These are phyloP conservation scores for Amphimedon queenslandica DNA, from an alignment of 37 sponge, comb jelly and placozoan genomes.

Conservation along the genomic window DNA sequence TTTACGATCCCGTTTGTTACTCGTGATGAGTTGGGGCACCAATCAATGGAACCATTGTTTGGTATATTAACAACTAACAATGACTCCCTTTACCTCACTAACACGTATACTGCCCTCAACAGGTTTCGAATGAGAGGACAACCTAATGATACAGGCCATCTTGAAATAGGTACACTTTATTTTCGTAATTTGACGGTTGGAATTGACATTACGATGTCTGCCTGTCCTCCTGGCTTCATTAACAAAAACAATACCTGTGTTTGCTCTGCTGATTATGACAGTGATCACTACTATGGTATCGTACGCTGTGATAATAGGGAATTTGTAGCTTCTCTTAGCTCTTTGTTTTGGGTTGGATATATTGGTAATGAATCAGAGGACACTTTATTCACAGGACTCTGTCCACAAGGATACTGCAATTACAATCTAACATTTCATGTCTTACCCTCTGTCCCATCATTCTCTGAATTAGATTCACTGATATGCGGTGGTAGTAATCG, in stretches of 20 bases:
- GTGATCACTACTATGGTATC: constrained; percentile 4
- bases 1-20: neutral
- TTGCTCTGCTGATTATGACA: constrained; percentile 12
- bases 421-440: neutral
- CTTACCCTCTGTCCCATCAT: neutral
- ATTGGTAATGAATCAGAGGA: neutral
- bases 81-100: neutral
- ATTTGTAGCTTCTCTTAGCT: neutral
- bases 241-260: neutral
- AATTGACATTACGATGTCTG: neutral
- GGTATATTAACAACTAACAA: neutral
- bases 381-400: neutral
- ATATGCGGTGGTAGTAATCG: constrained; percentile 24
- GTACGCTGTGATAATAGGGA: neutral
- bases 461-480: neutral
- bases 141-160: neutral
- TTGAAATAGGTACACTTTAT: neutral
- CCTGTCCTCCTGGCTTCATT: constrained; percentile 33
- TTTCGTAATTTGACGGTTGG: neutral
- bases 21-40: neutral
- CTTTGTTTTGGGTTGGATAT: constrained; percentile 46
- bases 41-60: neutral
- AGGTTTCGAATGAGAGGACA: neutral
- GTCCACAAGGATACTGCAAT: neutral
- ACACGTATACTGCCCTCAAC: neutral